Percentiles rank a stretch among this genome's conserved stretches.
Evolutionary conservation across 2,888 invertebrate species (phyloP).

Genomic region (Maniola hyperantus): DNA sequence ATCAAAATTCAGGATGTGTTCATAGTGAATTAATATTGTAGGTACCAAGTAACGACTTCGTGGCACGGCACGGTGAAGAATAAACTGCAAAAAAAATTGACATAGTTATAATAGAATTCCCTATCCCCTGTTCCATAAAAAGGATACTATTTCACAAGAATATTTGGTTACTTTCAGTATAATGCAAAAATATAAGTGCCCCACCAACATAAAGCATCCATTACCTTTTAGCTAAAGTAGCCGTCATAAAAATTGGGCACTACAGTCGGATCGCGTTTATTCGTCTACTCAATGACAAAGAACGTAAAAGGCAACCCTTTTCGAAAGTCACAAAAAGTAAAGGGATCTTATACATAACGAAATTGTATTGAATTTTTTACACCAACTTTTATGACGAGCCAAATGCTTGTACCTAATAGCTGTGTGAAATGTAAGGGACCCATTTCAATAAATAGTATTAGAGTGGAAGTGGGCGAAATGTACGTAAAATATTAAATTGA

Average conservation of each 20-base stretch:
- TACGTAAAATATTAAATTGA: not conserved
- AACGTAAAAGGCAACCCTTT: constrained; percentile 39
- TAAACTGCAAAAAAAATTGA: too few species aligned
- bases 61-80: too few species aligned
- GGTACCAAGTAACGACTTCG: too few species aligned
- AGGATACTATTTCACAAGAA: too few species aligned
- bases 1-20: too few species aligned
- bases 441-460: constrained; percentile 17
- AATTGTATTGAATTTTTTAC: constrained; percentile 37
- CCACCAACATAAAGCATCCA: constrained; percentile 26
- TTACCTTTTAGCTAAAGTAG: constrained; percentile 30
- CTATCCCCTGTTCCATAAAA: too few species aligned
- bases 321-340: constrained; percentile 34
- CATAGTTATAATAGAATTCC: too few species aligned
- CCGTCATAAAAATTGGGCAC: constrained; percentile 32
- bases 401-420: constrained; percentile 31
- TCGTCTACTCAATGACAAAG: constrained; percentile 31
- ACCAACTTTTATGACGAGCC: constrained; percentile 30
- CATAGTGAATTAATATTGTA: too few species aligned
- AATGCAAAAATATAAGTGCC: constrained; percentile 2
- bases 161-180: not conserved
- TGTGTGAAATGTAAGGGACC: constrained; percentile 20
- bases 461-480: not conserved
- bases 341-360: constrained; percentile 29
- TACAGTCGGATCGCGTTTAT: constrained; percentile 29